Evolutionary conservation across 2,113 vertebrate species (phyloP).

Genomic region (Acanthisitta chloris): DNA sequence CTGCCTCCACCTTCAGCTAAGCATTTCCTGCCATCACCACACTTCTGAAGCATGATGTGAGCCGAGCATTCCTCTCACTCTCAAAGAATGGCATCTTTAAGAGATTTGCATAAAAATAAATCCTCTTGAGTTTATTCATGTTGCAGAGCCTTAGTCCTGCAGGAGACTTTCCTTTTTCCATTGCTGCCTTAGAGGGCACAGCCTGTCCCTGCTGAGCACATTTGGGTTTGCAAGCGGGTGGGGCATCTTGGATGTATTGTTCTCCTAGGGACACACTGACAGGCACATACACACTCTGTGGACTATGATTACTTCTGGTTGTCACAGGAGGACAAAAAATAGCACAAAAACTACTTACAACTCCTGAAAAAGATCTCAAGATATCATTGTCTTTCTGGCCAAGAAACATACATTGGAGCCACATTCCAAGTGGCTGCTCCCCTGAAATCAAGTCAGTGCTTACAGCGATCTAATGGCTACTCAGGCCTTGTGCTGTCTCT

Average conservation of each 20-base stretch:
- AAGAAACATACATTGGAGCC: background rate
- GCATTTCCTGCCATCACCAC: background rate
- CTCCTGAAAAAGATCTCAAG: background rate
- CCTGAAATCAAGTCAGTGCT: background rate
- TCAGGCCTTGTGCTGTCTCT: background rate
- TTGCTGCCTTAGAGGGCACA: background rate
- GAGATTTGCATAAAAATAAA: background rate
- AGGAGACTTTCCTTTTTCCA: constrained; percentile 1
- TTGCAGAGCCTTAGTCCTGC: background rate
- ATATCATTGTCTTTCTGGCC: background rate
- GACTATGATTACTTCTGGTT: background rate
- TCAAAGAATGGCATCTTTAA: background rate
- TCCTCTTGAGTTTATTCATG: background rate
- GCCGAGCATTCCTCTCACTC: background rate
- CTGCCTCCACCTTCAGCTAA: background rate
- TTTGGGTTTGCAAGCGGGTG: background rate
- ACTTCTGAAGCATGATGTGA: background rate
- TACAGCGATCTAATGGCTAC: background rate
- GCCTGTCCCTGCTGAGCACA: background rate
- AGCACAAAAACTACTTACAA: background rate
- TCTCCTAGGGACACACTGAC: background rate
- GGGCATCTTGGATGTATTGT: background rate
- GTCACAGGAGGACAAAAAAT: background rate
- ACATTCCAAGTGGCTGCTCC: background rate
- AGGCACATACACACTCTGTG: background rate